Evolutionary conservation across 2,797 vertebrate species (phyloP).

Genomic region (Eospalax fontanierii): DNA sequence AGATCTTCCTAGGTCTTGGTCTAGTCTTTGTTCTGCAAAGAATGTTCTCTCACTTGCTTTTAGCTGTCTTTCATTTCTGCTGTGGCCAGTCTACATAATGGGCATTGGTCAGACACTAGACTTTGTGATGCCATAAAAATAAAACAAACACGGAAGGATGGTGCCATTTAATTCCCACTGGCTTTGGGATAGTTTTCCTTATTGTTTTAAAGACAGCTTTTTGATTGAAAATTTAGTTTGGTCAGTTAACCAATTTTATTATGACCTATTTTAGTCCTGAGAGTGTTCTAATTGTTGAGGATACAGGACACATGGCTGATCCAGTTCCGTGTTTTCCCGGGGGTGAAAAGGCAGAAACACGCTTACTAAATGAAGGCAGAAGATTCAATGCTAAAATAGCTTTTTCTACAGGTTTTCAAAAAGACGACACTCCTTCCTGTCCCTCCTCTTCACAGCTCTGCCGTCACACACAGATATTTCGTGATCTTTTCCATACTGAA

Average conservation of each 20-base stretch:
- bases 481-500: constrained; percentile 2
- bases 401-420: constrained; percentile 1
- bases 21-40: background rate
- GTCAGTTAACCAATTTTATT: background rate
- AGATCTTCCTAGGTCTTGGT: background rate
- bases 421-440: background rate
- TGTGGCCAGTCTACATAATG: background rate
- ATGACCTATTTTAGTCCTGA: background rate
- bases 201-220: constrained; percentile 4
- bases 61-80: background rate
- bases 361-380: constrained; percentile 27
- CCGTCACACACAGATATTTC: background rate
- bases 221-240: constrained; percentile 25
- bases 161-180: background rate
- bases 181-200: constrained; percentile 6
- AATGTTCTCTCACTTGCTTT: background rate
- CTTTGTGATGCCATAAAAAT: background rate
- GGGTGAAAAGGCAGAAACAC: background rate
- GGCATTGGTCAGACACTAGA: background rate
- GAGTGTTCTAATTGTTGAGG: background rate
- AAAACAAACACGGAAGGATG: background rate
- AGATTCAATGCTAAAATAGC: background rate
- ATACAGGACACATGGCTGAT: background rate
- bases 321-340: background rate
- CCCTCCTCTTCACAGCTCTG: background rate